Conservation (phyloP, 2,797 vertebrate genomes). For the Sorex maritimensis region DNA sequence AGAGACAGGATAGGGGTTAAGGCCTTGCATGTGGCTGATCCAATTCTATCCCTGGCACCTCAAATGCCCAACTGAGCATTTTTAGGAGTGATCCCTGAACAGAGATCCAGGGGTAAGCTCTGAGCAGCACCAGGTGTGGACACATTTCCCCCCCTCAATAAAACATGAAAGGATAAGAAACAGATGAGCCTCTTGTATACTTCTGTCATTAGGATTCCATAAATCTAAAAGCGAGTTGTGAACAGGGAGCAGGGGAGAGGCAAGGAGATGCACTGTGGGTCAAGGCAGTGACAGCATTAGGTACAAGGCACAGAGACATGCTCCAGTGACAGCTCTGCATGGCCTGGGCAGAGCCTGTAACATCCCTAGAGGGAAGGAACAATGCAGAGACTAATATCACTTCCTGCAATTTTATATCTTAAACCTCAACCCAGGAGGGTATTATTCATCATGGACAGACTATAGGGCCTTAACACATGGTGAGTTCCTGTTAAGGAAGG, state of each 20-base stretch:
- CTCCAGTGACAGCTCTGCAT: not conserved
- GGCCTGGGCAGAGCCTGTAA: constrained; percentile 73
- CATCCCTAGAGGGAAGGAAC: constrained; percentile 69
- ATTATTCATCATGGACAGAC: constrained; percentile 76
- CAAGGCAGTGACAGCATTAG: not conserved
- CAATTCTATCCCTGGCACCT: no score
- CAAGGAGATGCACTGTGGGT: not conserved
- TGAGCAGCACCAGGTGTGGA: no score
- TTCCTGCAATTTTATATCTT: constrained; percentile 80
- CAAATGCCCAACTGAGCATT: no score
- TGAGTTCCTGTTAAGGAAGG: constrained; percentile 32
- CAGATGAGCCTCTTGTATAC: not conserved
- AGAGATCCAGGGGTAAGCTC: no score
- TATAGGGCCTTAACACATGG: not conserved
- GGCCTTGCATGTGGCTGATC: no score
- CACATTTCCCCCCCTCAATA: not conserved
- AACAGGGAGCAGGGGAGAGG: not conserved
- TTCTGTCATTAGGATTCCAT: not conserved
- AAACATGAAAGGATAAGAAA: not conserved
- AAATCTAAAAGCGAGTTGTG: not conserved
- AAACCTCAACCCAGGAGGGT: constrained; percentile 64
- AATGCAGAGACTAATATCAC: constrained; percentile 73
- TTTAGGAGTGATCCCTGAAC: no score
- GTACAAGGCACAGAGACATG: not conserved
- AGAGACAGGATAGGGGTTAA: no score